Percentiles rank a stretch among this genome's conserved stretches.
phyloP scores from a whole-genome alignment of 2,888 invertebrate species.

The Drosophila suboccidentalis region DNA sequence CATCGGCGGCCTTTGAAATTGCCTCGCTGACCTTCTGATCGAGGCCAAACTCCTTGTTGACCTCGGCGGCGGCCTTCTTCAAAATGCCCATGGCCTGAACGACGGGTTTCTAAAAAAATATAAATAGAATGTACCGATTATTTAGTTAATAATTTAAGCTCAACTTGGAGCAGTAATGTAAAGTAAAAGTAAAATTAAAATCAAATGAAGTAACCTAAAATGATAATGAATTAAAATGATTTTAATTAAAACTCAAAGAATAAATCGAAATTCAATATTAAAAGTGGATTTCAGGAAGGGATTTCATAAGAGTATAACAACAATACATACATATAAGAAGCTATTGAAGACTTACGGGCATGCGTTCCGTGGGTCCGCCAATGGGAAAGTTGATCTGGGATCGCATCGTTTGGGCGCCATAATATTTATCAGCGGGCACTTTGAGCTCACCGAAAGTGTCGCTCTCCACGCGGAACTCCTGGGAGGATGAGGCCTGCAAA shows the following conservation, averaged over 20 bases:
- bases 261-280: too few species aligned
- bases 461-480: conserved; percentile 87
- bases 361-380: conserved; percentile 95
- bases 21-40: conserved; percentile 95
- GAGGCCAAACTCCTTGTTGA: conserved; percentile 96
- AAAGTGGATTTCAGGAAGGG: too few species aligned
- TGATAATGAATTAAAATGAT: too few species aligned
- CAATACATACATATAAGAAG: too few species aligned
- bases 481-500: conserved; percentile 68
- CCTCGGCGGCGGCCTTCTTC: conserved; percentile 99
- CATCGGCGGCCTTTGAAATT: conserved; percentile 96
- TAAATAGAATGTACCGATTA: too few species aligned
- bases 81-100: conserved; percentile 97
- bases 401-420: conserved; percentile 98
- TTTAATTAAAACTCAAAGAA: too few species aligned
- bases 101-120: conserved; percentile 90
- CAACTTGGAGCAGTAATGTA: too few species aligned
- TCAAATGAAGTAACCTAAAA: too few species aligned
- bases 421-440: conserved; percentile 96
- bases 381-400: conserved; percentile 99
- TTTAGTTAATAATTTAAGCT: too few species aligned
- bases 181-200: too few species aligned
- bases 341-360: conserved; percentile 91
- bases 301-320: too few species aligned
- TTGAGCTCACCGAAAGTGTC: conserved; percentile 98